Conservation (phyloP, 1,140 invertebrate species). For the Philaenus spumarius region DNA sequence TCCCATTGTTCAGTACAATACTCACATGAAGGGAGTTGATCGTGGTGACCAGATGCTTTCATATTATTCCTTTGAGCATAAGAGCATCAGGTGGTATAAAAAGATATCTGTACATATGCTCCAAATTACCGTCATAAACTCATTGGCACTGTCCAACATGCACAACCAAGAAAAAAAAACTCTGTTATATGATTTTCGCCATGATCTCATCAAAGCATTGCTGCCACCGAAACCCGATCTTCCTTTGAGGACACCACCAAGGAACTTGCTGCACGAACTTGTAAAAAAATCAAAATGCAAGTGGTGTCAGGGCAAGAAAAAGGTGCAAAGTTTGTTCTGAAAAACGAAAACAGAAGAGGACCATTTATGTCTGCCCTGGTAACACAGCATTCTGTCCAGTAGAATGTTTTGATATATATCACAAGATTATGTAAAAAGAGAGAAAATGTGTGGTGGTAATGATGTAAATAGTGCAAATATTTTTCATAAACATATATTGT, state of each 20-base stretch:
- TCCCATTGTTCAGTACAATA: too few relatives aligned
- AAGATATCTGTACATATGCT: conserved; percentile 1
- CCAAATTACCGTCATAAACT: conserved; percentile 7
- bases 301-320: background rate
- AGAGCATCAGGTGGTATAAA: too few relatives aligned
- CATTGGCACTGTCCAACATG: conserved; percentile 2
- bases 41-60: background rate
- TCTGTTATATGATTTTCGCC: background rate
- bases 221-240: background rate
- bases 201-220: background rate
- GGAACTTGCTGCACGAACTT: background rate
- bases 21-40: too few relatives aligned
- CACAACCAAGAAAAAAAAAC: background rate
- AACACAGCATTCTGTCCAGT: background rate
- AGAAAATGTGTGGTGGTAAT: too few relatives aligned
- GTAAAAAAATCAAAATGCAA: background rate
- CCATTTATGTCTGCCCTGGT: background rate
- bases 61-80: conserved; percentile 8
- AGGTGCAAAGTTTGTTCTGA: background rate
- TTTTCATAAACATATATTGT: too few relatives aligned
- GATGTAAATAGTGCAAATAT: too few relatives aligned
- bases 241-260: too few relatives aligned
- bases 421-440: background rate
- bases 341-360: background rate
- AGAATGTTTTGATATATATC: background rate